Conservation (phyloP, 2,113 vertebrate genomes). For the Cyprichromis sp. region DNA sequence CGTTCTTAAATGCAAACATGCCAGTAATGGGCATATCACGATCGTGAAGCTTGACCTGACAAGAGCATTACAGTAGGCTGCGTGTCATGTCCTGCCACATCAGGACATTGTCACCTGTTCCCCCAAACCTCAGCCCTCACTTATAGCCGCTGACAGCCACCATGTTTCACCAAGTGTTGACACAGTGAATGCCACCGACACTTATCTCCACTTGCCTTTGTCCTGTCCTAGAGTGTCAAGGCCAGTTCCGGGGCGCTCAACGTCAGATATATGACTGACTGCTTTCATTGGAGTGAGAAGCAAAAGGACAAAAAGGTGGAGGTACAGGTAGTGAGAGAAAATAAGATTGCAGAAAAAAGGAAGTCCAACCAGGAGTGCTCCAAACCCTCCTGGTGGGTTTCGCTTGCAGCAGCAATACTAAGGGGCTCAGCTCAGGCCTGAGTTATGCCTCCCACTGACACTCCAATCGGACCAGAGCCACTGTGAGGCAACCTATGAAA, state of each 20-base stretch:
- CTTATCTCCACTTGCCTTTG: constrained; percentile 51
- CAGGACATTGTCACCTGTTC: constrained; percentile 36
- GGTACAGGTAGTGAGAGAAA: background rate
- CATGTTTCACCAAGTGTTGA: constrained; percentile 57
- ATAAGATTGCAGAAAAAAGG: background rate
- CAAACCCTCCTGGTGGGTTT: constrained; percentile 35
- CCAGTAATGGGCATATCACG: constrained; percentile 52
- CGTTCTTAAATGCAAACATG: constrained; percentile 10
- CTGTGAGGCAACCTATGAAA: constrained; percentile 10
- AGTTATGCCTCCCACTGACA: constrained; percentile 45
- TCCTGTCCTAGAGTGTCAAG: constrained; percentile 51
- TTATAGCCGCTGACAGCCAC: constrained; percentile 55
- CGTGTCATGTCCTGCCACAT: constrained; percentile 56
- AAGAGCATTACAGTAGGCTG: constrained; percentile 47
- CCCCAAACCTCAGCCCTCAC: constrained; percentile 16
- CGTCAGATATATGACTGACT: constrained; percentile 59
- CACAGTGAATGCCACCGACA: constrained; percentile 47
- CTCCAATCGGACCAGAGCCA: constrained; percentile 54
- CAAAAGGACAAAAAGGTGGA: constrained; percentile 30
- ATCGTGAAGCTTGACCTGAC: constrained; percentile 33
- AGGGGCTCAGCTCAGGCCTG: constrained; percentile 8
- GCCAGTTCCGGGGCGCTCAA: constrained; percentile 1
- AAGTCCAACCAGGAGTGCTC: background rate
- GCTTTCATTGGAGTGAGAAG: constrained; percentile 10
- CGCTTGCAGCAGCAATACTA: constrained; percentile 33